Evolutionary conservation across 2,888 invertebrate genomes (phyloP), one percentile per base, ranked within the genome.

Genomic region (Brachynemurus nebulosus): DNA sequence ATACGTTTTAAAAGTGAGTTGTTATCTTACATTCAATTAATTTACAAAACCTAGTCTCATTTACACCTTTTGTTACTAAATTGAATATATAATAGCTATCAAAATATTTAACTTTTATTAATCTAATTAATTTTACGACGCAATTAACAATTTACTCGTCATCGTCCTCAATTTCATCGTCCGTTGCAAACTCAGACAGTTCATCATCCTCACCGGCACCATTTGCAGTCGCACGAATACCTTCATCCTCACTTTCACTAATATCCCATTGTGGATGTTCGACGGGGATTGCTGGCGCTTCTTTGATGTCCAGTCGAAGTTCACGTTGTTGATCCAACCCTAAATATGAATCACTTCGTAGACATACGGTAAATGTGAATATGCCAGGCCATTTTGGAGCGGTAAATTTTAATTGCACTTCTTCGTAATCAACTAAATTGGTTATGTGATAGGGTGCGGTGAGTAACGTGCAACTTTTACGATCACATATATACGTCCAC

Each of bases 211-310:
- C 75, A 40, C 74, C 72, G 54, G 76, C 71, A 9, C 37, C 44
- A 6, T 23, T 30, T 7, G 21, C 17, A 20, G 27, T 59, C 58
- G 70, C 55, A 62, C 70, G 53, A 67, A 72, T 58, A 53, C 74
- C 75, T 46, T 84, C 83, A 47, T 84, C 82, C 59, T 95, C 93
- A 40, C 93, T 91, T 59, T 92, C 91, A 52, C 88, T 86, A 59
- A 93, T 85, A 58, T 95, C 91, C 95, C 96, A 96, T 68, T 95
- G 95, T n/a, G 93, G 93, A 68, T 95, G 93, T 59, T 88, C 84
- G 42, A 79, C 83, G 50, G 90, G 86, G 57, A 92, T 78, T 55
- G 84, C 86, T 51, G 90, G 86, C 19, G 95, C 95, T 66, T 93
- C 91, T 66, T 95, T 89, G 49, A 98, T 97, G 64, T 97, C 95